Base-by-base conservation (phyloP, 2,888 invertebrate genomes). In the Encarsia formosa region DNA sequence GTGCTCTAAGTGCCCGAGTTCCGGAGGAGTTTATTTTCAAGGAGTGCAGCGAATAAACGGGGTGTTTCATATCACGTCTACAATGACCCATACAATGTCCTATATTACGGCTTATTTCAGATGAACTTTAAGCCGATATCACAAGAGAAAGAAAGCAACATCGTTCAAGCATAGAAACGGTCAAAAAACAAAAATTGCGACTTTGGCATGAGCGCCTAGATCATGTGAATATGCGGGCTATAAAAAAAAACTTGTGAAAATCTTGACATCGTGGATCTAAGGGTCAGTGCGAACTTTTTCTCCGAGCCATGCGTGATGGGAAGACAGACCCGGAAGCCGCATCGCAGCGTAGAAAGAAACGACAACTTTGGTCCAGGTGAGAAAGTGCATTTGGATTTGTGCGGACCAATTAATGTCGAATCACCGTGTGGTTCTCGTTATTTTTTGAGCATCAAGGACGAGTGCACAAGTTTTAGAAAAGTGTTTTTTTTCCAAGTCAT, bases 401-500 rank as follows among this genome's bases (percentile, higher is more conserved):
- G 43, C 18, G 37, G 38, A 11, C 38, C 29, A 2, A 26, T 48
- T 15, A 29, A 48, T 39, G 18, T 32, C 5, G 4, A 18, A 6
- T 48, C 41, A 23, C 2, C 13, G 11, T 11, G 47, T n/a, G 47
- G 47, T 11, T 35, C 47, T 4, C 23, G 23, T 19, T 47, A 29
- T 23, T 48, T 48, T 34, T n/a, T 48, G 5, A 11, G 40, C 5
- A 35, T 45, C 15, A 45, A 45, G 19, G 35, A 45, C 31, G 48
- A 48, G 24, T 15, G 15, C 6, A 34, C 39, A 8, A 23, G 32
- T 4, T 50, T 29, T n/a, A 15, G 40, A 1, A 47, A n/a, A 1
- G 47, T 46, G 8, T 46, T 22, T 26, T 40, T 47, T 47, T n/a
- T 47, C n/a, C n/a, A n/a, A n/a, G n/a, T n/a, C n/a, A 5, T 5